Base-by-base conservation (phyloP, 2,113 vertebrate genomes). In the Benitochromis conjunctus region DNA sequence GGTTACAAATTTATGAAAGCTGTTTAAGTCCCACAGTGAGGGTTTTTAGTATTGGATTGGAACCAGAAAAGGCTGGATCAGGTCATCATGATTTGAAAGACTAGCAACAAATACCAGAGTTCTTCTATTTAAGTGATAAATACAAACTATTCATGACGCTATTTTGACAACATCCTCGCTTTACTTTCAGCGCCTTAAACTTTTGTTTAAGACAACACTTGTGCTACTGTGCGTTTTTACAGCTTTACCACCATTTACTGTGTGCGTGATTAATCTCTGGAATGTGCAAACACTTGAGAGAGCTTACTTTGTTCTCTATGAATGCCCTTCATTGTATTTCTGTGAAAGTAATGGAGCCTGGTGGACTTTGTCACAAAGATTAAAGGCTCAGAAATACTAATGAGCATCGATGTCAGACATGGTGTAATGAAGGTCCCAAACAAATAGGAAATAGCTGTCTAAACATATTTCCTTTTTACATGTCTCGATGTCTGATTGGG, bases 371-470 rank as follows among this genome's bases (percentile, higher is more conserved):
- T 88, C 84, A 53, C 78, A 57, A 80, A 87, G 89, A 89, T 91
- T 89, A 94, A 92, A 92, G 79, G 81, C 88, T 92, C 84, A 69
- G 34, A 21, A 78, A 90, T 89, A 77, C 91, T 92, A 90, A 88
- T 88, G 86, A 87, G 81, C 51, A 31, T 66, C 19, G 34, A 89
- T 89, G 58, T 86, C 79, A 83, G 83, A 74, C 36, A 29, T 29
- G 24, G 62, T 7, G 77, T 56, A 82, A 80, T 55, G 46, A 89
- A 80, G 79, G n/a, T 51, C 38, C 26, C 16, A 57, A 79, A 69
- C 80, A 12, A 90, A 79, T 5, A 24, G 9, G 21, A 74, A 82
- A 64, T 79, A 46, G 79, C 51, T 18, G 31, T 64, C 29, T 34
- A 18, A 41, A 54, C 2, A 4, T 55, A 60, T 81, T 85, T 56